phyloP scores from a whole-genome alignment of 2,797 vertebrate genomes.

The Kryptopterus vitreolus region DNA sequence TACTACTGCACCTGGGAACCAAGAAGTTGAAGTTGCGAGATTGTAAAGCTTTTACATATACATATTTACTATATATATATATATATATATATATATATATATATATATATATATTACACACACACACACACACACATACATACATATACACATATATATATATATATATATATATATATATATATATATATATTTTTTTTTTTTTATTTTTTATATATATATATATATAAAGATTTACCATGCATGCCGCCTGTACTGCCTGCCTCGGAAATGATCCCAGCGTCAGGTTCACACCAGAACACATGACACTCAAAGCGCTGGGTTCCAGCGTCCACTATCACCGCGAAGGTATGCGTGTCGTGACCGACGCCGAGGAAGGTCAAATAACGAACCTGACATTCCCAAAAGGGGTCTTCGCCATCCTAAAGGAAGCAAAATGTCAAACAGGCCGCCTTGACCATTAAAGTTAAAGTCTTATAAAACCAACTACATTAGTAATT shows the following conservation, averaged over 20 bases:
- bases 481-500: neutral
- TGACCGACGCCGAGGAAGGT: conserved; percentile 93
- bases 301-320: conserved; percentile 88
- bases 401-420: conserved; percentile 81
- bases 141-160: no score
- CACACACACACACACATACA: no score
- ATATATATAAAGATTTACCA: conserved; percentile 84
- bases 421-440: conserved; percentile 59
- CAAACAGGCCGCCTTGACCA: neutral
- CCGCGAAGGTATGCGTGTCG: conserved; percentile 87
- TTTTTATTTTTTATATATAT: no score
- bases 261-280: conserved; percentile 86
- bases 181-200: no score
- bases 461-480: neutral
- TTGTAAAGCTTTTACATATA: no score
- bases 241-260: conserved; percentile 92
- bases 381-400: conserved; percentile 88
- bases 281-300: conserved; percentile 94
- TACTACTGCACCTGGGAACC: conserved; percentile 88
- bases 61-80: no score
- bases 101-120: no score
- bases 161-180: no score
- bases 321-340: conserved; percentile 85
- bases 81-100: no score
- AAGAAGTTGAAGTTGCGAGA: neutral